A percentile compares a stretch with the other conserved stretches of the same genome.
Evolutionary conservation across 2,113 vertebrate species (phyloP).

Genomic region (Psammodynastes pulverulentus): DNA sequence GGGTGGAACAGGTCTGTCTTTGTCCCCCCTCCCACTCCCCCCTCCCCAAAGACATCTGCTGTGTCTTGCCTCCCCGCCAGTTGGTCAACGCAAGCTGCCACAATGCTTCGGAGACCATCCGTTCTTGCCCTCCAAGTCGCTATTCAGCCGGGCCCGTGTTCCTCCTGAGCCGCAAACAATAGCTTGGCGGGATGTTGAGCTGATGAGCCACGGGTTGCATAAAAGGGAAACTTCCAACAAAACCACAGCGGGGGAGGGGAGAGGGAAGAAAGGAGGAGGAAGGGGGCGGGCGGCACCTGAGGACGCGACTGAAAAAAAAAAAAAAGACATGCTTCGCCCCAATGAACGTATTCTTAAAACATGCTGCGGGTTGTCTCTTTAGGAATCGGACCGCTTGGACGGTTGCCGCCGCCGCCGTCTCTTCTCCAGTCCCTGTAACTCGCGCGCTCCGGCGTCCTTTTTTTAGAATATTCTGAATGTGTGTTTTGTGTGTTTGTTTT

Average conservation of each 20-base stretch:
- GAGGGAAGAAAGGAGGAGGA: conserved; percentile 36
- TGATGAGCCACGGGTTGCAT: conserved; percentile 49
- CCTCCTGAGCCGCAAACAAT: conserved; percentile 63
- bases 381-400: conserved; percentile 38
- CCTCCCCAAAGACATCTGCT: conserved; percentile 83
- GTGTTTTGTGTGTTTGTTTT: background rate
- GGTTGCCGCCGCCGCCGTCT: conserved; percentile 25
- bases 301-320: conserved; percentile 63
- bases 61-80: conserved; percentile 71
- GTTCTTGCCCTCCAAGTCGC: conserved; percentile 50
- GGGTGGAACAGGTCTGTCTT: conserved; percentile 74
- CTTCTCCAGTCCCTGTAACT: conserved; percentile 24
- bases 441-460: background rate
- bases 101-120: conserved; percentile 63
- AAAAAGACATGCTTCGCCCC: conserved; percentile 74
- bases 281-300: conserved; percentile 56
- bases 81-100: conserved; percentile 66
- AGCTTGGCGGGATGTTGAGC: conserved; percentile 43
- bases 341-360: conserved; percentile 50
- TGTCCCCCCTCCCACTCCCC: conserved; percentile 74
- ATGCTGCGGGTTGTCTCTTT: conserved; percentile 63
- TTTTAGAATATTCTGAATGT: background rate
- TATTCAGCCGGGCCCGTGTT: conserved; percentile 57
- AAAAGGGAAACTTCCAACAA: conserved; percentile 53
- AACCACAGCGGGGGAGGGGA: conserved; percentile 34